phyloP scores from a whole-genome alignment of 2,113 vertebrate genomes.

The Chionomys nivalis region DNA sequence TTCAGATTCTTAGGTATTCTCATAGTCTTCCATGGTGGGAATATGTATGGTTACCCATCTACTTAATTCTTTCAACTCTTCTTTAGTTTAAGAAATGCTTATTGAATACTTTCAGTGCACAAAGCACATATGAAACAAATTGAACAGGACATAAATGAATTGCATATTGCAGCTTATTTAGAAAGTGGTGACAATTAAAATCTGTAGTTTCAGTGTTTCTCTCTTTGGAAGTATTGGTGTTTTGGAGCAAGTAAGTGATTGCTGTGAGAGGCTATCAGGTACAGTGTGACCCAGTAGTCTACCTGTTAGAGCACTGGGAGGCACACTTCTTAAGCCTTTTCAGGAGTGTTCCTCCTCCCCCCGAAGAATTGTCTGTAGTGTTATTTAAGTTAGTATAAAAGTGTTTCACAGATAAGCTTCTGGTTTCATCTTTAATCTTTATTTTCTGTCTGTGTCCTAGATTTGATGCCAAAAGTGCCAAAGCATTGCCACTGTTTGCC shows the following conservation, averaged over 20 bases:
- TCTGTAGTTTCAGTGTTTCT: not conserved
- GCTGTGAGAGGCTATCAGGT: not conserved
- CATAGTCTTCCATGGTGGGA: not conserved
- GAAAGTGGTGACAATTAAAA: not conserved
- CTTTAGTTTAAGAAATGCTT: not conserved
- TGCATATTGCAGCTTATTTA: not conserved
- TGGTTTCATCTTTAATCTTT: slow-evolving; percentile 34
- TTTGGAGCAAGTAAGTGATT: not conserved
- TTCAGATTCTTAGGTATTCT: not conserved
- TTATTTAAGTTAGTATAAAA: not conserved
- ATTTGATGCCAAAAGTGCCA: not conserved
- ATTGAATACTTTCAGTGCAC: not conserved
- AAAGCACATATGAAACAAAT: not conserved
- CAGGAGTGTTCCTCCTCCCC: not conserved
- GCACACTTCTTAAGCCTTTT: not conserved
- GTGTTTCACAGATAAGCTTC: not conserved
- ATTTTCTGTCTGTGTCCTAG: not conserved
- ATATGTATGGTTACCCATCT: not conserved
- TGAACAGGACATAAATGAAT: not conserved
- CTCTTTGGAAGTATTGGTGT: not conserved
- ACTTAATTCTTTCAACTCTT: slow-evolving; percentile 16
- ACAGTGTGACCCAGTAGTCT: not conserved
- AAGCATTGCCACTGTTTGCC: slow-evolving; percentile 9
- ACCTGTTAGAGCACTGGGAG: not conserved
- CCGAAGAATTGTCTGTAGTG: not conserved